phyloP scores from a whole-genome alignment of 1,140 invertebrate genomes.

The Scaptodrosophila lebanonensis region DNA sequence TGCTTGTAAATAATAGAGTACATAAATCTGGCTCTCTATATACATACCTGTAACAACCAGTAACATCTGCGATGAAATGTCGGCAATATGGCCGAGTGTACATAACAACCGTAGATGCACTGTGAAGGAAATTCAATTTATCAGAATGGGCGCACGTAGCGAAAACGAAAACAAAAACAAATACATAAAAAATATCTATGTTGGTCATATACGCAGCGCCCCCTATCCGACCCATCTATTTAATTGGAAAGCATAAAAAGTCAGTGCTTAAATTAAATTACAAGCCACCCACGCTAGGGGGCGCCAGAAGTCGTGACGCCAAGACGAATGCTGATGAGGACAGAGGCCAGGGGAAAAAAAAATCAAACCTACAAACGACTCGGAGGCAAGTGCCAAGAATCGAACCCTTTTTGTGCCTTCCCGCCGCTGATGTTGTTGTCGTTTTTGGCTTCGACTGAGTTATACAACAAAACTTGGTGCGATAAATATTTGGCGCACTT shows the following conservation, averaged over 20 bases:
- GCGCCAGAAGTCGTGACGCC: slow-evolving; percentile 37
- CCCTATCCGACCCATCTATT: slow-evolving; percentile 39
- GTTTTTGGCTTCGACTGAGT: slow-evolving; percentile 27
- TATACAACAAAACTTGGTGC: slow-evolving; percentile 53
- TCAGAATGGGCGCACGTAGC: too few relatives aligned
- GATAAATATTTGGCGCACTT: slow-evolving; percentile 62
- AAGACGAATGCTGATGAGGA: neutral
- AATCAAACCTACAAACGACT: slow-evolving; percentile 12
- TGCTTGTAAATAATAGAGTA: neutral
- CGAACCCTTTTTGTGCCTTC: slow-evolving; percentile 43
- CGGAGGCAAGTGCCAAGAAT: slow-evolving; percentile 48
- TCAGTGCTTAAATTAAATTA: slow-evolving; percentile 63
- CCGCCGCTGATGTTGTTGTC: neutral
- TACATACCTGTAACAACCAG: slow-evolving; percentile 92
- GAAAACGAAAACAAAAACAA: slow-evolving; percentile 50
- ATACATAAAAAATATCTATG: slow-evolving; percentile 51
- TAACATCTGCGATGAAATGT: slow-evolving; percentile 98
- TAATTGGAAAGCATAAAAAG: slow-evolving; percentile 69
- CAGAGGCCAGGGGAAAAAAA: slow-evolving; percentile 15
- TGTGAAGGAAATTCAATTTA: slow-evolving; percentile 77
- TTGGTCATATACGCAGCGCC: slow-evolving; percentile 3
- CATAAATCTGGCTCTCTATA: neutral
- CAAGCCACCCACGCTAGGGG: slow-evolving; percentile 59
- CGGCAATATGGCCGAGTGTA: slow-evolving; percentile 97
- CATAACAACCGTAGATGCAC: slow-evolving; percentile 99